These are phyloP conservation scores for Fulica atra DNA, from an alignment of 2,113 vertebrate genomes.

Conservation along the genomic window DNA sequence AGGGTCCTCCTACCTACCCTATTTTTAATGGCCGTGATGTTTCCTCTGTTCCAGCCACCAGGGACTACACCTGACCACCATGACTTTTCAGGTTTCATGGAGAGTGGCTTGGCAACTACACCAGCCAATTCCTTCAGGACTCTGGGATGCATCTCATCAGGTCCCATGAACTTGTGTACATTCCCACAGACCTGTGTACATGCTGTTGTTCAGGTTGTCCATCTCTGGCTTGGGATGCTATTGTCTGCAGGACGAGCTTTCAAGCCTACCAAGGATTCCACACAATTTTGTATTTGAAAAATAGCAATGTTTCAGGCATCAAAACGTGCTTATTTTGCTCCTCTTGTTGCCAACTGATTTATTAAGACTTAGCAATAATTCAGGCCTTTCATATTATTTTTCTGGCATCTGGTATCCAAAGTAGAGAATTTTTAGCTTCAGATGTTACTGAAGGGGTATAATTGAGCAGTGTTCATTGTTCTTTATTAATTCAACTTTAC, in stretches of 20 bases:
- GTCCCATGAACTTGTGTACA: too few species aligned
- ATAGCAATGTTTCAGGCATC: neutral
- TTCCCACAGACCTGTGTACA: neutral
- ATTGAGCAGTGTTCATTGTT: neutral
- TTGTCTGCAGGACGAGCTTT: neutral
- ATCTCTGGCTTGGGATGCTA: neutral
- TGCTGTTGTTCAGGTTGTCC: neutral
- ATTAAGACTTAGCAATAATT: neutral
- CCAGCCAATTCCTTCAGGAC: too few species aligned
- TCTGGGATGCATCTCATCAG: too few species aligned
- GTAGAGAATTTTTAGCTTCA: neutral
- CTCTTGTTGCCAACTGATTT: neutral
- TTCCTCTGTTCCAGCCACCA: too few species aligned
- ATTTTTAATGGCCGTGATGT: too few species aligned
- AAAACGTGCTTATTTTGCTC: neutral
- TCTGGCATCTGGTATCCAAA: neutral
- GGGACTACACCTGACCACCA: too few species aligned
- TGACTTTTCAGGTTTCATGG: too few species aligned
- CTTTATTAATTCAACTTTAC: neutral
- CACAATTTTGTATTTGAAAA: neutral
- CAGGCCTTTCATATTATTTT: neutral
- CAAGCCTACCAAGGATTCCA: neutral
- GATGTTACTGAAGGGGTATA: neutral
- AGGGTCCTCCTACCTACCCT: too few species aligned
- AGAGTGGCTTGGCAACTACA: too few species aligned